Conservation (phyloP, 1,140 invertebrate genomes). For the Zaprionus ornatus region DNA sequence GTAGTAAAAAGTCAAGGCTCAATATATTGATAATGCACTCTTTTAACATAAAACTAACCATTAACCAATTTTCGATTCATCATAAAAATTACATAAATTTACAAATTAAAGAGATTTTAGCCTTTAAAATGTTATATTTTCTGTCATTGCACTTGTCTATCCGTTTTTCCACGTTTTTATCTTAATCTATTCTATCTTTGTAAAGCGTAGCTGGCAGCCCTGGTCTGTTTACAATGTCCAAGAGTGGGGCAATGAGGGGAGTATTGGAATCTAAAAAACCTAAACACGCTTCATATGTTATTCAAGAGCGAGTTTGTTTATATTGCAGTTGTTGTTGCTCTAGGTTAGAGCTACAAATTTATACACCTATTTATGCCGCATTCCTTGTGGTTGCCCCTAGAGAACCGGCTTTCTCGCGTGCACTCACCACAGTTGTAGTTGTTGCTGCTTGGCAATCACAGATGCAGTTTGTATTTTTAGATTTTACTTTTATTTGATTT, state of each 20-base stretch:
- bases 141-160: no score
- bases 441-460: slow-evolving; percentile 59
- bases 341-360: background rate
- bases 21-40: no score
- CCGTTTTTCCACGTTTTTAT: no score
- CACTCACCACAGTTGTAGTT: slow-evolving; percentile 41
- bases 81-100: no score
- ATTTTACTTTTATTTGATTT: background rate
- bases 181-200: no score
- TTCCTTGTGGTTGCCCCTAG: slow-evolving; percentile 14
- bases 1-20: background rate
- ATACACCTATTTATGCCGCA: slow-evolving; percentile 7
- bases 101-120: no score
- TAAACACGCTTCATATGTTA: slow-evolving; percentile 50
- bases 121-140: no score
- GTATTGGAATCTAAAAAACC: slow-evolving; percentile 46
- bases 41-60: no score
- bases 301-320: slow-evolving; percentile 51
- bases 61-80: no score
- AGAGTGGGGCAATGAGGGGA: background rate
- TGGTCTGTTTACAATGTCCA: no score
- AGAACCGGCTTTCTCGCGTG: slow-evolving; percentile 32
- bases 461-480: slow-evolving; percentile 14
- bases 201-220: no score
- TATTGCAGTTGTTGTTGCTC: slow-evolving; percentile 9